phyloP scores from a whole-genome alignment of 2,888 invertebrate species.

The Euzophera pinguis region DNA sequence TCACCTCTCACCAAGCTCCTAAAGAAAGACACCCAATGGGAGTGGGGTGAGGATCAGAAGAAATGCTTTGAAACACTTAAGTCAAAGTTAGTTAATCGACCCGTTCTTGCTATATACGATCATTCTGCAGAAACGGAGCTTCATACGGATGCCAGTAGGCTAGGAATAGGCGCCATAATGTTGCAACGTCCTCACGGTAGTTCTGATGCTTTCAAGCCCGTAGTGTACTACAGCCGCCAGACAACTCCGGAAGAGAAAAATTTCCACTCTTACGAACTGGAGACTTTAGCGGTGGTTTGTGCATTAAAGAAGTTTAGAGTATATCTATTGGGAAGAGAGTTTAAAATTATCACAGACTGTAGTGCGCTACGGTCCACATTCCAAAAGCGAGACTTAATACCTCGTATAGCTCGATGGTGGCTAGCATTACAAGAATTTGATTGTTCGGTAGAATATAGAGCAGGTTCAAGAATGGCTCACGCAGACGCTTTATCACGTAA shows the following conservation, averaged over 20 bases:
- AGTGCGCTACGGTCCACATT: conserved; percentile 14
- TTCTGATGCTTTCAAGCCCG: conserved; percentile 6
- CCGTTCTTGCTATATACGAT: conserved; percentile 32
- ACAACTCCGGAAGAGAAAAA: conserved; percentile 25
- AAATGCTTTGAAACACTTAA: background rate
- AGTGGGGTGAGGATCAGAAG: background rate
- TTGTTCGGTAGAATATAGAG: conserved; percentile 17
- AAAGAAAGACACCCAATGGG: background rate
- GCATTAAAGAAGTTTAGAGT: conserved; percentile 14
- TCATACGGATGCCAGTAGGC: conserved; percentile 21
- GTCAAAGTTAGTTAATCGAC: conserved; percentile 11
- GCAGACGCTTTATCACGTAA: conserved; percentile 19
- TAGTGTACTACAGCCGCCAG: conserved; percentile 24
- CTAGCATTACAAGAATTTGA: conserved; percentile 18
- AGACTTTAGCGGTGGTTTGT: conserved; percentile 22
- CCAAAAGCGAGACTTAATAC: conserved; percentile 10
- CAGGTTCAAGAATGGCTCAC: conserved; percentile 18
- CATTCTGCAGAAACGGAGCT: conserved; percentile 23
- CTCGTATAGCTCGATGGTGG: conserved; percentile 18
- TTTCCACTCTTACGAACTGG: conserved; percentile 25
- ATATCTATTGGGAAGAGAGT: conserved; percentile 6
- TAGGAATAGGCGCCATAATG: conserved; percentile 21
- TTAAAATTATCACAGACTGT: conserved; percentile 14
- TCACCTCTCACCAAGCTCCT: conserved; percentile 9
- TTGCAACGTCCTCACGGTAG: conserved; percentile 9